These are phyloP conservation scores for Melanotaenia duboulayi DNA, from an alignment of 2,113 vertebrate genomes.

Conservation along the genomic window DNA sequence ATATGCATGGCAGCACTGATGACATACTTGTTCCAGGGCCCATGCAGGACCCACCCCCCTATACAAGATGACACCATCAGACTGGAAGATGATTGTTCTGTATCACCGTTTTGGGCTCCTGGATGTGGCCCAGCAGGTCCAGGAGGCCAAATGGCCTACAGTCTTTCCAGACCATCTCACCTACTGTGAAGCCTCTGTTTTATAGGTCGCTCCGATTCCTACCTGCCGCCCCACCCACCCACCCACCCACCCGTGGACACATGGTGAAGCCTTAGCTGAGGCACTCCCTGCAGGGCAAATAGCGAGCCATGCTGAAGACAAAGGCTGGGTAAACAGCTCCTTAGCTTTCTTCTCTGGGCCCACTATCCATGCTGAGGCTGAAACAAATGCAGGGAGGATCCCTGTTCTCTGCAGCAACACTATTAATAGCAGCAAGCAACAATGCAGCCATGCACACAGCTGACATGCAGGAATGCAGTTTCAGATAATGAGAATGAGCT, in stretches of 20 bases:
- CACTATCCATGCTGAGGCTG: slow-evolving; percentile 53
- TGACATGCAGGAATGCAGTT: slow-evolving; percentile 68
- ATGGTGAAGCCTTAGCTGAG: slow-evolving; percentile 56
- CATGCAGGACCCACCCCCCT: not conserved
- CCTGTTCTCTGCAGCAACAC: slow-evolving; percentile 53
- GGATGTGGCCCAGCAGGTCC: not conserved
- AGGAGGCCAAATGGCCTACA: not conserved
- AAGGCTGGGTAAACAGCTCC: slow-evolving; percentile 81
- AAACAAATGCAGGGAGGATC: slow-evolving; percentile 80
- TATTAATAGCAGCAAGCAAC: slow-evolving; percentile 74
- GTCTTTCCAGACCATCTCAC: not conserved
- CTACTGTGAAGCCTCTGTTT: slow-evolving; percentile 10
- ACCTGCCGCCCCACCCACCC: slow-evolving; percentile 34
- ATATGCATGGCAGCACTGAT: not conserved
- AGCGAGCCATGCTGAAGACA: slow-evolving; percentile 70
- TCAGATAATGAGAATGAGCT: slow-evolving; percentile 59
- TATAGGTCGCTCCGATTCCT: slow-evolving; percentile 18
- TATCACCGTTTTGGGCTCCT: not conserved
- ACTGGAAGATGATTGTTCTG: not conserved
- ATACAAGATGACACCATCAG: not conserved
- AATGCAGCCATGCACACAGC: slow-evolving; percentile 71
- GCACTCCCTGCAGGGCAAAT: slow-evolving; percentile 82
- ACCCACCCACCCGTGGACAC: slow-evolving; percentile 44
- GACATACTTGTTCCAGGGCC: no score
- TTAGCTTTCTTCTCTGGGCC: slow-evolving; percentile 58